A percentile compares a stretch with the other conserved stretches of the same genome.
Evolutionary conservation across 2,797 vertebrate genomes (phyloP).

Genomic region (Pangasius larnaudii): DNA sequence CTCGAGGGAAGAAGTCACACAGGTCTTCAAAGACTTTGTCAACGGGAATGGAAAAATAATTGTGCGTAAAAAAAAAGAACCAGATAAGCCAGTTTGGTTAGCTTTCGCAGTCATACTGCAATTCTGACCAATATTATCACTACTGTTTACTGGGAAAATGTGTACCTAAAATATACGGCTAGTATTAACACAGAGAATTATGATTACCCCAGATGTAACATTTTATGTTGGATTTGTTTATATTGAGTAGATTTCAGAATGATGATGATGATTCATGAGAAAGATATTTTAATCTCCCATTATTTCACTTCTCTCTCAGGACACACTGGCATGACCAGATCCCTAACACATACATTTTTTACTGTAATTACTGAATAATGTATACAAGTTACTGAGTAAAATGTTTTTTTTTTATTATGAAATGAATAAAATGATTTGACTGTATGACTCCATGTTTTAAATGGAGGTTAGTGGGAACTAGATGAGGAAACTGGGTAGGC

Average conservation of each 20-base stretch:
- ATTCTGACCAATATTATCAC: not conserved
- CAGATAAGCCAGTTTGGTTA: constrained; percentile 38
- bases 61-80: constrained; percentile 74
- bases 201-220: not conserved
- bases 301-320: not conserved
- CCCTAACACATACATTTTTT: not conserved
- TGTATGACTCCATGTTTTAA: not conserved
- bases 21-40: constrained; percentile 89
- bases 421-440: not conserved
- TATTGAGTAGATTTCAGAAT: not conserved
- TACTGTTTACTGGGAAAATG: not conserved
- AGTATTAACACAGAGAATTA: not conserved
- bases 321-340: not conserved
- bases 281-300: not conserved
- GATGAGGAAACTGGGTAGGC: not conserved
- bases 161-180: not conserved
- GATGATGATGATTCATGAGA: not conserved
- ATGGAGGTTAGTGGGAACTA: not conserved
- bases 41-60: constrained; percentile 82
- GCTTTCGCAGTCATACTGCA: not conserved
- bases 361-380: not conserved
- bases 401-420: not conserved
- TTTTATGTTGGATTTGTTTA: not conserved
- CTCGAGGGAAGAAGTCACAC: constrained; percentile 85
- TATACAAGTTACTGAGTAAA: not conserved